Conservation (phyloP, 2,113 vertebrate genomes). For the Channa maculata region DNA sequence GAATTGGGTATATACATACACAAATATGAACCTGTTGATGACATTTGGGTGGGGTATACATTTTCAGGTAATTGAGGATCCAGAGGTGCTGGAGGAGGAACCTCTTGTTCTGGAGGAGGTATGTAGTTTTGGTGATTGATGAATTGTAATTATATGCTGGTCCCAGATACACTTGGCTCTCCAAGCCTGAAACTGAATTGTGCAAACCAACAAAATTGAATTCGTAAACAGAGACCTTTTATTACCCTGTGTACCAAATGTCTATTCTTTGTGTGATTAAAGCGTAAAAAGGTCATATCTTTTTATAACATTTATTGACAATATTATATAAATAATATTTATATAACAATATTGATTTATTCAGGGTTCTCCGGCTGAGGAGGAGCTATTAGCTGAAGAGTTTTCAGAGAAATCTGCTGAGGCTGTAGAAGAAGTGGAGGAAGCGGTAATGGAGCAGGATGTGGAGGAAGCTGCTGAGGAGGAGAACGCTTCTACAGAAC, state of each 20-base stretch:
- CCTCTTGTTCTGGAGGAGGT: constrained; percentile 49
- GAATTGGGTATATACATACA: too few species aligned
- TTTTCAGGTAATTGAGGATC: constrained; percentile 72
- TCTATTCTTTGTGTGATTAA: too few species aligned
- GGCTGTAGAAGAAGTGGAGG: not conserved
- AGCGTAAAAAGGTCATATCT: too few species aligned
- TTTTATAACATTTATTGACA: not conserved
- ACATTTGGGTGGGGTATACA: not conserved
- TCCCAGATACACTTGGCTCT: too few species aligned
- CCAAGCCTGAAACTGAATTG: too few species aligned
- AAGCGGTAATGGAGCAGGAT: not conserved
- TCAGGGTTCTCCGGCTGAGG: constrained; percentile 41
- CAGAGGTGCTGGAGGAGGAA: constrained; percentile 74
- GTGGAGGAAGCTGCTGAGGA: constrained; percentile 1
- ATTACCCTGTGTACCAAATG: too few species aligned
- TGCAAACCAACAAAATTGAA: too few species aligned
- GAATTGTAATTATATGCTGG: too few species aligned
- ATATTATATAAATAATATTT: too few species aligned
- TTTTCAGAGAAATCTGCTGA: constrained; percentile 15
- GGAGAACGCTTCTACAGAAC: not conserved
- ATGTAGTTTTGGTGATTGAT: not conserved
- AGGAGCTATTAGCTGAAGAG: constrained; percentile 18
- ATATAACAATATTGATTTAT: not conserved
- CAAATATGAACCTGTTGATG: not conserved
- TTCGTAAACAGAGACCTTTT: too few species aligned